Evolutionary conservation across 2,888 invertebrate genomes (phyloP).

Genomic region (Rhopalosiphum nymphaeae): DNA sequence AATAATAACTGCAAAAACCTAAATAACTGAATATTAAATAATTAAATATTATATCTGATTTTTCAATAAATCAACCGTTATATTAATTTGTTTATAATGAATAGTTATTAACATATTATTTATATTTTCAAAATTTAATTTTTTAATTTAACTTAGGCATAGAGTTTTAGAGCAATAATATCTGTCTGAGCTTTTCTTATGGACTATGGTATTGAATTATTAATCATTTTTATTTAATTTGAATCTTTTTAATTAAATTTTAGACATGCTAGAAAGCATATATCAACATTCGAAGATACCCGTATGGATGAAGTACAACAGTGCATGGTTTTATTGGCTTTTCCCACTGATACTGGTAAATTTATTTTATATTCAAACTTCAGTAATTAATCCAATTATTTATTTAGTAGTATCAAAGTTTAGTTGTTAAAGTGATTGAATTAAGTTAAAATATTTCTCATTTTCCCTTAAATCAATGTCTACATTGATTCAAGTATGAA

Average conservation of each 20-base stretch:
- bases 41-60: background rate
- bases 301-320: constrained; percentile 90
- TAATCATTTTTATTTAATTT: background rate
- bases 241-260: background rate
- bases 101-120: background rate
- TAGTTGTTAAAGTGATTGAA: background rate
- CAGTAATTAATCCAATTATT: background rate
- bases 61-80: background rate
- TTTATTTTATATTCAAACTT: background rate
- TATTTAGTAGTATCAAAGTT: background rate
- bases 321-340: constrained; percentile 95
- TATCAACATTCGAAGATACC: constrained; percentile 87
- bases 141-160: background rate
- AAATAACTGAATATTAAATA: background rate
- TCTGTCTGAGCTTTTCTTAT: background rate
- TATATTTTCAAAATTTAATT: background rate
- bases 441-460: background rate
- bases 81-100: background rate
- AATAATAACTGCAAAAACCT: too few species aligned
- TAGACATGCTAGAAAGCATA: constrained; percentile 92
- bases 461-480: background rate
- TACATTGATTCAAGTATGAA: background rate
- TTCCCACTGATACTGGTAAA: constrained; percentile 83
- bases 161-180: background rate
- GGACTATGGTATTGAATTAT: background rate